Base-by-base conservation (phyloP, 2,888 invertebrate species). In the Apeira syringaria region DNA sequence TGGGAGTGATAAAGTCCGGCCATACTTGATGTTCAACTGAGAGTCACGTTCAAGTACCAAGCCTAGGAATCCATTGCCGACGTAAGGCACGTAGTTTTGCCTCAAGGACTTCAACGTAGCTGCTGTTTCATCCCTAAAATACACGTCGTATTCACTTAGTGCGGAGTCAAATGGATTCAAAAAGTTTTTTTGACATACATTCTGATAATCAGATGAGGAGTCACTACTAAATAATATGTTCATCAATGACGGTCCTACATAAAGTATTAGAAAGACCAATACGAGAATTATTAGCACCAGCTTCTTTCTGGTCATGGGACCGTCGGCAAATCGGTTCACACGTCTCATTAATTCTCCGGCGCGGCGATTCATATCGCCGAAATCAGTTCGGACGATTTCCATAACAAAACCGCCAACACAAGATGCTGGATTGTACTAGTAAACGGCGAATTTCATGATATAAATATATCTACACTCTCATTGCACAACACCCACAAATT, bases 51-150 rank as follows among this genome's bases (percentile, higher is more conserved):
- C 88, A 26, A 95, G 78, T 24, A 93, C 89, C 24, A 94, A 60
- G 0, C 94, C 95, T 47, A 95, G 80, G 45, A 93, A 83, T 0
- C 96, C 96, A 78, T 96, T 96, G 6, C 95, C 96, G 43, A 94
- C 90, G 63, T 94, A 95, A 59, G 95, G 94, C 72, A 94, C 90
- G 62, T 92, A 94, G 52, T 91, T 88, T 27, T 91, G 91, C 57
- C 92, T 92, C 8, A 88, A 83, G 2, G 89, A 78, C 9, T 74
- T 71, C 22, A 87, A 59, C 3, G 86, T 80, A 2, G 92, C 88
- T 7, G 91, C 80, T 38, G 91, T 85, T 62, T 94, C 93, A 24
- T 78, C 74, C 47, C 92, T 82, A 50, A 95, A 81, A 65, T 94
- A 93, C 5, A 92, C 93, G 68, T 94, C 94, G 66, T 93, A 93